Evolutionary conservation across 2,797 vertebrate species (phyloP).

Genomic region (Pangasius larnaudii): DNA sequence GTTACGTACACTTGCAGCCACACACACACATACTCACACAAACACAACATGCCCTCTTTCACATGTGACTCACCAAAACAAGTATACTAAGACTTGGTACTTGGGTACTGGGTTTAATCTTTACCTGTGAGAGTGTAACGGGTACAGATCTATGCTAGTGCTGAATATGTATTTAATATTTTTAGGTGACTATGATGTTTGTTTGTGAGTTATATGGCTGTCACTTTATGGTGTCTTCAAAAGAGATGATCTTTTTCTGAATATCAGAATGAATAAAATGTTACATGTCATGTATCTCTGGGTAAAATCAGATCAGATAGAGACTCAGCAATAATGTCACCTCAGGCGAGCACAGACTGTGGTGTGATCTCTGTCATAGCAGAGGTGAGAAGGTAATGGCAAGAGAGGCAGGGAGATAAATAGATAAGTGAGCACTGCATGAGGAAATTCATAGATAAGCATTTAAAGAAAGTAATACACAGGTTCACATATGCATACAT

Average conservation of each 20-base stretch:
- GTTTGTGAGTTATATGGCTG: background rate
- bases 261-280: background rate
- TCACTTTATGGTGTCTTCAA: background rate
- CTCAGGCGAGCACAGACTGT: constrained; percentile 46
- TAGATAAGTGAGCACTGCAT: background rate
- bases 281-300: constrained; percentile 1
- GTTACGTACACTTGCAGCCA: constrained; percentile 45
- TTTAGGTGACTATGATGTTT: background rate
- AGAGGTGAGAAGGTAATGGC: constrained; percentile 45
- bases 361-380: constrained; percentile 10
- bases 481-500: background rate
- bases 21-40: background rate
- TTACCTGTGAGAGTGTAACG: background rate
- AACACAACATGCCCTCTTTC: constrained; percentile 6
- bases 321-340: constrained; percentile 24
- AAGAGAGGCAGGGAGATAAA: background rate
- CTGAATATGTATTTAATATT: background rate
- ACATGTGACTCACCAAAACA: background rate
- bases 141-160: background rate
- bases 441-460: background rate
- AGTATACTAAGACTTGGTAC: background rate
- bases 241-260: background rate
- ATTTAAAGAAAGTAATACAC: background rate
- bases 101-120: background rate
- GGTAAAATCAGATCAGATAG: constrained; percentile 3